Conservation (phyloP, 2,797 vertebrate genomes). For the Macropodus opercularis region DNA sequence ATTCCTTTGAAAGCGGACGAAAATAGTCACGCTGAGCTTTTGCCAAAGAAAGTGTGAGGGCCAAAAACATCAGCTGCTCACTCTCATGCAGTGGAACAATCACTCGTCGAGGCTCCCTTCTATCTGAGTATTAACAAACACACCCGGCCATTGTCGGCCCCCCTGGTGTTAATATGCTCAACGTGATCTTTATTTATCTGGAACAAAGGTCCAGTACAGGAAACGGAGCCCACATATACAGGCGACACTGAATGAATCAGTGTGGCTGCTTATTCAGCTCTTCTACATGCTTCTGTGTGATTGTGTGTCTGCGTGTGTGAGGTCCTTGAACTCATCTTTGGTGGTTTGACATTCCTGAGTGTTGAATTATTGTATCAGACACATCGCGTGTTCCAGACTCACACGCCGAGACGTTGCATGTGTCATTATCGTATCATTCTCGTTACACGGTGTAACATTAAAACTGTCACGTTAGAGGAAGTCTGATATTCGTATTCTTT, state of each 20-base stretch:
- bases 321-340: constrained; percentile 14
- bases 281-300: constrained; percentile 3
- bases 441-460: no score
- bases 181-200: constrained; percentile 57
- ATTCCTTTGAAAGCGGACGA: constrained; percentile 55
- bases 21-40: constrained; percentile 54
- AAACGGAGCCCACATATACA: constrained; percentile 15
- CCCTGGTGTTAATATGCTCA: constrained; percentile 58
- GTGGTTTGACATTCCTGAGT: no score
- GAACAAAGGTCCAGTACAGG: constrained; percentile 17
- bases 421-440: no score
- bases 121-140: constrained; percentile 63
- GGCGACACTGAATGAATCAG: neutral
- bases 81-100: constrained; percentile 70
- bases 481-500: no score
- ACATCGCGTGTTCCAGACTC: constrained; percentile 19
- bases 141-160: constrained; percentile 50
- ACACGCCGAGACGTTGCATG: constrained; percentile 27
- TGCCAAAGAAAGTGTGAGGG: constrained; percentile 51
- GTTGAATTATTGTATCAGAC: constrained; percentile 14
- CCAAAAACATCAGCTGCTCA: constrained; percentile 65
- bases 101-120: constrained; percentile 64
- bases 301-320: constrained; percentile 13
- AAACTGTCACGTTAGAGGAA: no score
- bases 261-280: constrained; percentile 18